These are phyloP conservation scores for Macropus fuliginosus DNA, from an alignment of 2,797 vertebrate species.

Conservation along the genomic window DNA sequence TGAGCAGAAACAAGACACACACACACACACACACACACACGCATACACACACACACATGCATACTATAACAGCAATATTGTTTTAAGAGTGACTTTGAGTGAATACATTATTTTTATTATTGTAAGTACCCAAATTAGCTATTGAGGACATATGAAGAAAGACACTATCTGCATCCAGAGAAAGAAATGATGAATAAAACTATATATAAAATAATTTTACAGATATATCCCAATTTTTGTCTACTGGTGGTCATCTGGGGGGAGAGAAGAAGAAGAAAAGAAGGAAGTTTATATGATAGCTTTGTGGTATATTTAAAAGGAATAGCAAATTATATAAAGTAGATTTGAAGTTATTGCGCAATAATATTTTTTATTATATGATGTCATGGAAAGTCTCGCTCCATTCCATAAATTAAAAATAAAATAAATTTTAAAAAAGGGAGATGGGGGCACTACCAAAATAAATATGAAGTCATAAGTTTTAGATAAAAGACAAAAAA, in stretches of 20 bases:
- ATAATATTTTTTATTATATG: not conserved
- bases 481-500: not conserved
- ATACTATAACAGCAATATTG: not conserved
- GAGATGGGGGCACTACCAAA: not conserved
- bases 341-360: not conserved
- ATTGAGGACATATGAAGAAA: not conserved
- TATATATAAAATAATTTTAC: not conserved
- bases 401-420: not conserved
- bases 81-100: too few relatives aligned
- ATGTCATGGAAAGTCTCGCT: not conserved
- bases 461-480: not conserved
- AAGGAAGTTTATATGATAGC: not conserved
- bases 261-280: too few relatives aligned
- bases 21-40: too few relatives aligned
- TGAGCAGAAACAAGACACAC: not conserved
- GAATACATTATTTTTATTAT: too few relatives aligned
- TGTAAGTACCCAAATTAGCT: not conserved
- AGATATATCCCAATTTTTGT: not conserved
- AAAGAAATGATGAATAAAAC: not conserved
- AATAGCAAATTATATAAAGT: not conserved
- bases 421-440: not conserved
- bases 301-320: not conserved
- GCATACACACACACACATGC: too few relatives aligned
- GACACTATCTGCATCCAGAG: not conserved
- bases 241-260: too few relatives aligned